Evolutionary conservation across 2,888 invertebrate genomes (phyloP).

Genomic region (Malachius bipustulatus): DNA sequence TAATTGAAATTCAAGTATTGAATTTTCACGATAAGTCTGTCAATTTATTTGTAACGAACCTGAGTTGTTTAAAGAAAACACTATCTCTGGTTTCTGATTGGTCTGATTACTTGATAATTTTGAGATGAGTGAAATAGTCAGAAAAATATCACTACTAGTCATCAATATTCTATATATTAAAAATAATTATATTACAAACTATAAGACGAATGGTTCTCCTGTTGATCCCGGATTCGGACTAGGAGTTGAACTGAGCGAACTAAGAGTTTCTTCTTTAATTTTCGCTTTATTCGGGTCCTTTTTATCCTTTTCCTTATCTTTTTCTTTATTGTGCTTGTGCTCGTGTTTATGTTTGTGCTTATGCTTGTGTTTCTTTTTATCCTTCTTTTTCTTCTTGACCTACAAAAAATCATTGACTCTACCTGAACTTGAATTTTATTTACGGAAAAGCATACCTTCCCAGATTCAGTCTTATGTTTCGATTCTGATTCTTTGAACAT

Average conservation of each 20-base stretch:
- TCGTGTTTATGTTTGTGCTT: conserved; percentile 72
- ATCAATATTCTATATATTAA: too few relatives aligned
- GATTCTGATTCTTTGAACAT: conserved; percentile 58
- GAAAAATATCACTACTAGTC: not conserved
- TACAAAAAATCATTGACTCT: conserved; percentile 18
- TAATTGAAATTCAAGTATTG: too few relatives aligned
- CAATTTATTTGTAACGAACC: too few relatives aligned
- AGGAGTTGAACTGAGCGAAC: conserved; percentile 64
- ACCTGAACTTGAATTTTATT: not conserved
- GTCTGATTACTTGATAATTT: too few relatives aligned
- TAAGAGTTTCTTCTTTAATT: conserved; percentile 62
- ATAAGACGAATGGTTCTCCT: too few relatives aligned
- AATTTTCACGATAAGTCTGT: too few relatives aligned
- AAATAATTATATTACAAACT: too few relatives aligned
- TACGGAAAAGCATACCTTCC: conserved; percentile 38
- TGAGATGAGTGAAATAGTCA: too few relatives aligned
- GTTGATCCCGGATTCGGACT: conserved; percentile 46
- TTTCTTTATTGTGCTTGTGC: conserved; percentile 45
- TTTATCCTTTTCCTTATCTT: conserved; percentile 42
- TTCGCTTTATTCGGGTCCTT: conserved; percentile 45
- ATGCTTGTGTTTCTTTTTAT: conserved; percentile 82
- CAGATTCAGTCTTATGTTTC: conserved; percentile 40
- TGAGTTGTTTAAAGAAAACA: too few relatives aligned
- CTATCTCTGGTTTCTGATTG: too few relatives aligned
- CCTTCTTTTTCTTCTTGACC: conserved; percentile 61